phyloP scores from a whole-genome alignment of 2,113 vertebrate species.

The Petrocephalus zakoni region DNA sequence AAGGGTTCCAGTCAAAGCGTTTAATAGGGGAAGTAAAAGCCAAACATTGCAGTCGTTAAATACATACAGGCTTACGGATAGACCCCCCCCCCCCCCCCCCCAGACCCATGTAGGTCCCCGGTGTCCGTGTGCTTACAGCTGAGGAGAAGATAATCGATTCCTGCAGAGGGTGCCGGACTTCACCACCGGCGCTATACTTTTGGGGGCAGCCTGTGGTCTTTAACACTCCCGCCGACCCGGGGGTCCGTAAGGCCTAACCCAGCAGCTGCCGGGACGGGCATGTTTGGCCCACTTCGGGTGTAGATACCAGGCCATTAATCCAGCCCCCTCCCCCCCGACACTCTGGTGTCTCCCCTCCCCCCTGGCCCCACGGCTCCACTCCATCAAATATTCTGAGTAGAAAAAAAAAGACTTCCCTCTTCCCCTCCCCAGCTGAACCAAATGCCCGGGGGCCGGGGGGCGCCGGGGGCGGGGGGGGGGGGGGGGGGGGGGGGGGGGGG shows the following conservation, averaged over 20 bases:
- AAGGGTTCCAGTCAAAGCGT: not conserved
- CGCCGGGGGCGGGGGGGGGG: too few relatives aligned
- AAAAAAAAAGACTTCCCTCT: not conserved
- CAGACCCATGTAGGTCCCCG: too few relatives aligned
- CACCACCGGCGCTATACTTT: not conserved
- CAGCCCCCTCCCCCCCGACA: conserved; percentile 50
- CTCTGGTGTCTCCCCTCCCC: conserved; percentile 68
- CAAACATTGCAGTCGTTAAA: not conserved
- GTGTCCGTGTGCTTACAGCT: not conserved
- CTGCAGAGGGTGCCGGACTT: conserved; percentile 10
- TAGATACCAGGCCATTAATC: conserved; percentile 63
- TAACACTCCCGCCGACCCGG: conserved; percentile 34
- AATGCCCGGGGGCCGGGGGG: too few relatives aligned
- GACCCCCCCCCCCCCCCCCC: not conserved
- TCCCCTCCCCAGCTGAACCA: not conserved
- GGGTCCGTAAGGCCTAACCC: conserved; percentile 49
- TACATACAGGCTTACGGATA: not conserved
- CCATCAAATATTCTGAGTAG: conserved; percentile 63
- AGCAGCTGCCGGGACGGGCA: conserved; percentile 41
- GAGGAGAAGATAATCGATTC: conserved; percentile 14
- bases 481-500: too few relatives aligned
- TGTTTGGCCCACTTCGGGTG: conserved; percentile 54
- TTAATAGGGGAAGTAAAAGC: not conserved
- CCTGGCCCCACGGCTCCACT: conserved; percentile 67
- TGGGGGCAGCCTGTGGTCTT: conserved; percentile 42